Evolutionary conservation across 1,140 invertebrate species (phyloP), one percentile per base, ranked within the genome.

Genomic region (Pogonomyrmex barbatus): DNA sequence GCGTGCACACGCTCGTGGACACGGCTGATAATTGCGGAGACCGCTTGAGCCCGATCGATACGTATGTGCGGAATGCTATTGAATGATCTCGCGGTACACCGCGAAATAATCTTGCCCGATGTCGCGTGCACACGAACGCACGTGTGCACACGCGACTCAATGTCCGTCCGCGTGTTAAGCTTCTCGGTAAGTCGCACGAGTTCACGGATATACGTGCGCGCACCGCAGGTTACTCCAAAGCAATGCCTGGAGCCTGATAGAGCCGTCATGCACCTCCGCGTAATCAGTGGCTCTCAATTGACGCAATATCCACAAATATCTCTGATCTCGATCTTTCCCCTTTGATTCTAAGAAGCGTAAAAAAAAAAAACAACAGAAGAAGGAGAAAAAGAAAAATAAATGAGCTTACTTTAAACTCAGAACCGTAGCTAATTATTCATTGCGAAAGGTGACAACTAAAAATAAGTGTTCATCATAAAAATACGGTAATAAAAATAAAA

Each of bases 211-310:
- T 42, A 71, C 81, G 73, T 76, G 86, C 65, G 78, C 78, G 86
- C 71, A 79, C 65, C 68, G 82, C 83, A 88, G 85, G 79, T 89
- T 90, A 60, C 79, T 87, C 87, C 88, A 92, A 68, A 85, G 88
- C 83, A 85, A 76, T 87, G 87, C 90, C 86, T 70, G 76, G 58
- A 67, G 88, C 71, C 79, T 91, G 92, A 93, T 92, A 91, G 92
- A 93, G 91, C 89, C 90, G 92, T 93, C 92, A 93, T 91, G 76
- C 85, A 87, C 88, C 90, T 91, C 79, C 62, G 83, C 84, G 87
- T 89, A 92, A 92, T 92, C 91, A 93, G 90, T 88, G 92, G 88
- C 91, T 93, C 91, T 92, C 91, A 93, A 91, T 88, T 91, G 76
- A 87, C 36, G 79, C 50, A 58, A 42, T 56, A 45, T 45, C 39